These are phyloP conservation scores for Monodelphis domestica DNA, from an alignment of 2,797 vertebrate genomes.

Conservation along the genomic window DNA sequence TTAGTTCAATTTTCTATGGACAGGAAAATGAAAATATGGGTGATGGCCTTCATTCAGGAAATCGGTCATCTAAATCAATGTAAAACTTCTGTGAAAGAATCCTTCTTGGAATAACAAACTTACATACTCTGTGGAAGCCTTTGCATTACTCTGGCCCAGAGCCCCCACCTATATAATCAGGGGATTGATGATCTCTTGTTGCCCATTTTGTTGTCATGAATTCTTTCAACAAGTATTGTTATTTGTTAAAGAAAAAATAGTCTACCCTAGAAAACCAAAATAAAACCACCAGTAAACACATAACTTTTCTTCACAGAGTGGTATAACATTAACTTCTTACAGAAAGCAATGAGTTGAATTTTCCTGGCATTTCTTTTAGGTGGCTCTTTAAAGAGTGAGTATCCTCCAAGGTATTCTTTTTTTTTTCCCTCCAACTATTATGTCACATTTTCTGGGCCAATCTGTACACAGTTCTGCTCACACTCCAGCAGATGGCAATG, in stretches of 20 bases:
- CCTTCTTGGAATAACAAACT: neutral
- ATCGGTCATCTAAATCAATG: neutral
- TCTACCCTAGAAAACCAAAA: neutral
- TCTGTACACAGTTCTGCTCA: neutral
- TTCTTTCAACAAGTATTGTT: neutral
- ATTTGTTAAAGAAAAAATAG: no score
- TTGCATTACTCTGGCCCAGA: neutral
- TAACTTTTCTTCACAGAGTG: neutral
- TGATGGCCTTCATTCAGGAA: neutral
- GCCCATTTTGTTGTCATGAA: neutral
- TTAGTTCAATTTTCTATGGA: neutral
- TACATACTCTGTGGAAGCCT: neutral
- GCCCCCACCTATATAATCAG: neutral
- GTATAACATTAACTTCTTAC: neutral
- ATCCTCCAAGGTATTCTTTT: neutral
- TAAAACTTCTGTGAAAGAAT: neutral
- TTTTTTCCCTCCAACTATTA: neutral
- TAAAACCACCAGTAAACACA: neutral
- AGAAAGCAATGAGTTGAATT: neutral
- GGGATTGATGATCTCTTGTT: neutral
- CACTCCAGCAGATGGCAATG: neutral
- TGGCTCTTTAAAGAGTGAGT: neutral
- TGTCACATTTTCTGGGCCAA: neutral
- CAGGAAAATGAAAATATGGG: fast-evolving
- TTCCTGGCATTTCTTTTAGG: neutral